phyloP scores from a whole-genome alignment of 2,888 invertebrate species.

The Clivina fossor region DNA sequence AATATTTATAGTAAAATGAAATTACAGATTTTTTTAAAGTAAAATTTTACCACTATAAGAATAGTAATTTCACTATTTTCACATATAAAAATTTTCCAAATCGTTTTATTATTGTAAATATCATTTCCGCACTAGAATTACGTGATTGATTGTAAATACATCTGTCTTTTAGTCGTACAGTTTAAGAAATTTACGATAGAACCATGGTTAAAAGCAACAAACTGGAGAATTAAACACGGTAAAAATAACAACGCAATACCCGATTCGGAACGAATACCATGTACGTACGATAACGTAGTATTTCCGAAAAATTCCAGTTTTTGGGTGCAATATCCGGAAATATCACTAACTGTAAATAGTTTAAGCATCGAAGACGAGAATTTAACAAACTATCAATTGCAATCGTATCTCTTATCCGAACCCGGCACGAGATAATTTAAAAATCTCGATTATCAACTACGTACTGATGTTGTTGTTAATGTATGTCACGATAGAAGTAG shows the following conservation, averaged over 20 bases:
- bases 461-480: constrained; percentile 18
- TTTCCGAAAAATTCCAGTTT: constrained; percentile 34
- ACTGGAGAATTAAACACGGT: constrained; percentile 5
- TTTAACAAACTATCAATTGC: constrained; percentile 15
- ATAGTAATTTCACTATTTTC: no score
- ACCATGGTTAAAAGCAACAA: constrained; percentile 18
- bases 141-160: no score
- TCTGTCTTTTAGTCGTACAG: constrained; percentile 7
- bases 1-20: no score
- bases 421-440: constrained; percentile 24
- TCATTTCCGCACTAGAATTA: no score
- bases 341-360: constrained; percentile 20
- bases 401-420: constrained; percentile 18
- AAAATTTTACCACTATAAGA: no score
- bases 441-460: constrained; percentile 22
- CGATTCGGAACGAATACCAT: constrained; percentile 31
- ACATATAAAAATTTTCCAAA: no score
- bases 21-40: no score
- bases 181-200: constrained; percentile 21
- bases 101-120: no score
- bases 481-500: constrained; percentile 23
- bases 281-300: constrained; percentile 28
- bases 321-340: constrained; percentile 28
- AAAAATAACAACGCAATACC: constrained; percentile 32
- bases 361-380: constrained; percentile 16